Evolutionary conservation across 2,797 vertebrate species (phyloP).

Genomic region (Lerista edwardsae): DNA sequence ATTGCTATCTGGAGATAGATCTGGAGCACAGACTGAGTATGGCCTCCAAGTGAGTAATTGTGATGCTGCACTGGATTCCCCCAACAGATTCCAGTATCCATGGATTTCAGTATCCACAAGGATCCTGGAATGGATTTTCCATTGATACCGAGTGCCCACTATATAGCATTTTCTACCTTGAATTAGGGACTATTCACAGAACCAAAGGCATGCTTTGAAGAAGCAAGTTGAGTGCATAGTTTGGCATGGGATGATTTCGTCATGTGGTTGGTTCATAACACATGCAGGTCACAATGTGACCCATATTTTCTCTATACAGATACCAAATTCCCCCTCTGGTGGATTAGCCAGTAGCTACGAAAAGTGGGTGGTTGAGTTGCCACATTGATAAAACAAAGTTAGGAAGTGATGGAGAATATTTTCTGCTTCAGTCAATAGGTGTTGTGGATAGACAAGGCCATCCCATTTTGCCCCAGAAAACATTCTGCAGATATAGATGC

Average conservation of each 20-base stretch:
- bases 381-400: neutral
- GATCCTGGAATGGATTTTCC: too few relatives aligned
- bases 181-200: neutral
- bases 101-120: too few relatives aligned
- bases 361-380: neutral
- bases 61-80: too few relatives aligned
- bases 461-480: neutral
- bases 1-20: too few relatives aligned
- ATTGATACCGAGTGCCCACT: too few relatives aligned
- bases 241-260: neutral
- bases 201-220: neutral
- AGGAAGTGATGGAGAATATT: neutral
- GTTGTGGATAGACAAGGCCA: neutral
- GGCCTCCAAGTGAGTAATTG: too few relatives aligned
- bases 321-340: slow-evolving; percentile 27
- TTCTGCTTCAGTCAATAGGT: neutral
- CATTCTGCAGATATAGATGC: neutral
- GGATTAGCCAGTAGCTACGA: neutral
- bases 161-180: too few relatives aligned
- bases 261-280: neutral
- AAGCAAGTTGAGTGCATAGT: neutral
- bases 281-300: neutral
- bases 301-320: slow-evolving; percentile 12
- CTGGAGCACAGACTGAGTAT: too few relatives aligned
- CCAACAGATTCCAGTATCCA: too few relatives aligned